phyloP scores from a whole-genome alignment of 2,113 vertebrate genomes.

The Larimichthys crocea region DNA sequence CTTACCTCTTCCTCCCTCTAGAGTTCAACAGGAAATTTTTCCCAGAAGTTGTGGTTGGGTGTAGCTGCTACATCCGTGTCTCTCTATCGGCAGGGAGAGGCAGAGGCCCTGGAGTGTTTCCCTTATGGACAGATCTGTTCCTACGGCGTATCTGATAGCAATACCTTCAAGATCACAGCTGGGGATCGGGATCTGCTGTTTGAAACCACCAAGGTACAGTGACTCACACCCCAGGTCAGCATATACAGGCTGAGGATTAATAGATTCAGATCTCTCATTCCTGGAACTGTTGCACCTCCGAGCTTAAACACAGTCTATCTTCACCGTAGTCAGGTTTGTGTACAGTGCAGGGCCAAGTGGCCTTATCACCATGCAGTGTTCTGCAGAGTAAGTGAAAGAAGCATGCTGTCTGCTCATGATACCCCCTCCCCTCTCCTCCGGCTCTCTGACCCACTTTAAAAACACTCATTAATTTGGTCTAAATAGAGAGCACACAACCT shows the following conservation, averaged over 20 bases:
- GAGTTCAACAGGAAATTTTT: constrained; percentile 86
- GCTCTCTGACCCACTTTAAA: constrained; percentile 68
- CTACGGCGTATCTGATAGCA: constrained; percentile 89
- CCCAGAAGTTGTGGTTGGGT: constrained; percentile 91
- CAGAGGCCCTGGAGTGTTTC: constrained; percentile 90
- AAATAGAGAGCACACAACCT: constrained; percentile 73
- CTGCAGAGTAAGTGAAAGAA: constrained; percentile 66
- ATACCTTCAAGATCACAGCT: constrained; percentile 90
- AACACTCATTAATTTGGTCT: constrained; percentile 71
- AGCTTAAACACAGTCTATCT: constrained; percentile 5
- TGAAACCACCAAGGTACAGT: constrained; percentile 90
- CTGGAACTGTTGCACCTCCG: not conserved
- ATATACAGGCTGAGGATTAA: not conserved
- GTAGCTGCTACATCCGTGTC: constrained; percentile 90
- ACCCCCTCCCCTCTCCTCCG: constrained; percentile 32
- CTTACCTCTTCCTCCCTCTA: constrained; percentile 63
- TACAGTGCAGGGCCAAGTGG: constrained; percentile 22
- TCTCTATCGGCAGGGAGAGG: constrained; percentile 91
- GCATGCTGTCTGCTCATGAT: constrained; percentile 55
- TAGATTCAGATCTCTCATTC: not conserved
- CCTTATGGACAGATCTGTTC: constrained; percentile 92
- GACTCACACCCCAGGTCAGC: not conserved
- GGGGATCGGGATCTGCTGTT: constrained; percentile 91
- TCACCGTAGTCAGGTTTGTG: not conserved
- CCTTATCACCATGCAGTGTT: constrained; percentile 56